Percentiles rank a stretch among this genome's conserved stretches.
These are phyloP conservation scores for Hemaris fuciformis DNA, from an alignment of 2,888 invertebrate genomes.

Conservation along the genomic window DNA sequence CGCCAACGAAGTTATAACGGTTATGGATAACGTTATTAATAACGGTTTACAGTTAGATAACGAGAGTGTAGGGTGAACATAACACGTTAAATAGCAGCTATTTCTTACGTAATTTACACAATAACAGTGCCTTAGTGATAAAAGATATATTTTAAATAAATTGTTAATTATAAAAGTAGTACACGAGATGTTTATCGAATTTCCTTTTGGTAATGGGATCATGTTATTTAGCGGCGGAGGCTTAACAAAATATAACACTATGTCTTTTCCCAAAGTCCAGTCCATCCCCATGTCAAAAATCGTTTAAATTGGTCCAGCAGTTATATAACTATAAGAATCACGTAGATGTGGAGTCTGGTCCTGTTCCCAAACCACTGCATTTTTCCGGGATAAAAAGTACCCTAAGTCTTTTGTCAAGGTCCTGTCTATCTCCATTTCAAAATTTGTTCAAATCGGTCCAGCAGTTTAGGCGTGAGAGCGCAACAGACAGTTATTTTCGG, in stretches of 20 bases:
- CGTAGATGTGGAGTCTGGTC: no score
- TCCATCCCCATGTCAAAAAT: no score
- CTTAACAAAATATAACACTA: background rate
- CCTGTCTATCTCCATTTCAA: no score
- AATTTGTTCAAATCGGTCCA: no score
- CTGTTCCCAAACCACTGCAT: no score
- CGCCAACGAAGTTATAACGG: slow-evolving; percentile 5
- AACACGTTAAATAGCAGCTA: background rate
- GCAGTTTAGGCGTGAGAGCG: no score
- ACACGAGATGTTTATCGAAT: background rate
- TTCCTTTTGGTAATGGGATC: background rate
- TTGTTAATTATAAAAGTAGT: background rate
- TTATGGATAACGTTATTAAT: background rate
- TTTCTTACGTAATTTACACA: background rate
- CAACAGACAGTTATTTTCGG: no score
- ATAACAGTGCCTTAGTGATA: slow-evolving; percentile 7
- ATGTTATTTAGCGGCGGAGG: background rate
- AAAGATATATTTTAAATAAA: background rate
- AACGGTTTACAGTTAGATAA: background rate
- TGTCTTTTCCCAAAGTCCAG: no score
- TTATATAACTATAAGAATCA: no score
- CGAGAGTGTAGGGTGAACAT: background rate
- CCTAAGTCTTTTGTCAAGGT: no score
- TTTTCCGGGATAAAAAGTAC: no score
- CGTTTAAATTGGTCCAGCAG: no score